Evolutionary conservation across 2,888 invertebrate species (phyloP), one percentile per base, ranked within the genome.

Genomic region (Synanthedon vespiformis): DNA sequence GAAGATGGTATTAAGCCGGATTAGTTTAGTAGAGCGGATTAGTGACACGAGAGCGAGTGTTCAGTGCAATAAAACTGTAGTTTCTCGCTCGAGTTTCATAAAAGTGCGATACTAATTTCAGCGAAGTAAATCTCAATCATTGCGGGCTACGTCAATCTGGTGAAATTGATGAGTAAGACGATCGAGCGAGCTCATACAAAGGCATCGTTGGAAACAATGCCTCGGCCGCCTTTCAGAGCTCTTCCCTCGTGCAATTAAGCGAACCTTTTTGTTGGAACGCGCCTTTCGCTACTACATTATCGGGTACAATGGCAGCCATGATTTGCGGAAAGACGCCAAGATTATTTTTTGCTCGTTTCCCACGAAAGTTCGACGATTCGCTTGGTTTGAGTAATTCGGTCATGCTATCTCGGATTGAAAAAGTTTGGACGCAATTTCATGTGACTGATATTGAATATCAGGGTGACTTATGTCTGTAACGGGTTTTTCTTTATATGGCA

Each of bases 221-320:
- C 65, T 63, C 63, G 58, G 53, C 62, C 71, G 70, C 73, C 79
- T 80, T 80, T 80, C 82, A 79, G 65, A 68, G 72, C 64, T 73
- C 76, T 77, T 76, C 81, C 83, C 77, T 65, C 68, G 70, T 65
- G 78, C 85, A 85, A 87, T 87, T 87, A 85, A 82, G 80, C 77
- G 80, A 76, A 72, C 74, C 81, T 87, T 85, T 87, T 81, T 84
- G 83, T 78, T 76, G 68, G 66, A 62, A 62, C 67, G 63, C 74
- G 74, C 68, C 77, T 76, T 74, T 70, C 74, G 70, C 74, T 71
- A 81, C 80, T 83, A 79, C 77, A 84, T 86, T 85, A 85, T 81
- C 74, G 72, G 72, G 72, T 74, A 86, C 86, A 87, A 87, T 81
- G 77, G 77, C 69, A 62, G 71, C 70, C 72, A 80, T 87, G 86